These are phyloP conservation scores for Cheilosia impressa DNA, from an alignment of 2,888 invertebrate genomes.

Conservation along the genomic window DNA sequence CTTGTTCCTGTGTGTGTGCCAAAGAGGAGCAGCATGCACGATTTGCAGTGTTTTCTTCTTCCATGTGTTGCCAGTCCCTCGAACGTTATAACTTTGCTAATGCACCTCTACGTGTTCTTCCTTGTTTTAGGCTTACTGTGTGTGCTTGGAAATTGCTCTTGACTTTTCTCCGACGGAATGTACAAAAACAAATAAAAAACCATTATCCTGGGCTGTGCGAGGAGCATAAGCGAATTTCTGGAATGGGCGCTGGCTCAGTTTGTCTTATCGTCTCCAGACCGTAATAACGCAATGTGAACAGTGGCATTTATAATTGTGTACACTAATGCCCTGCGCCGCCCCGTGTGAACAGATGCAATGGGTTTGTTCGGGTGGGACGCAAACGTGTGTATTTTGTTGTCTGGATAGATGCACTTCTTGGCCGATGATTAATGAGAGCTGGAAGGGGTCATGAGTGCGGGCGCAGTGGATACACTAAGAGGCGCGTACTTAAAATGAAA, in stretches of 20 bases:
- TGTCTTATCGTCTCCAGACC: slow-evolving; percentile 30
- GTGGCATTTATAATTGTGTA: slow-evolving; percentile 65
- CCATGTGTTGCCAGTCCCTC: slow-evolving; percentile 14
- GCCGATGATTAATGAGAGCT: slow-evolving; percentile 62
- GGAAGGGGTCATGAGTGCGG: slow-evolving; percentile 34
- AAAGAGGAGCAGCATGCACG: slow-evolving; percentile 44
- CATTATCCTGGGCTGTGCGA: slow-evolving; percentile 53
- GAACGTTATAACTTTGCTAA: slow-evolving; percentile 47
- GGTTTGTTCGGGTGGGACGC: too few species aligned
- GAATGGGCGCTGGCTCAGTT: slow-evolving; percentile 18
- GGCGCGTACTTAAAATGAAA: slow-evolving; percentile 27
- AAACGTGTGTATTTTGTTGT: slow-evolving; percentile 27
- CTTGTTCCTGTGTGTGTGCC: slow-evolving; percentile 38
- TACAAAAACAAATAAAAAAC: slow-evolving; percentile 15
- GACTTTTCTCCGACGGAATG: slow-evolving; percentile 37
- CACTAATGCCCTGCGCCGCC: slow-evolving; percentile 47
- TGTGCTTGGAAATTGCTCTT: slow-evolving; percentile 58
- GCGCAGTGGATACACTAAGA: background rate
- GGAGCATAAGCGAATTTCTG: slow-evolving; percentile 5
- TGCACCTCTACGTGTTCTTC: slow-evolving; percentile 66
- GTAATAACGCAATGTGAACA: slow-evolving; percentile 54
- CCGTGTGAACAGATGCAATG: slow-evolving; percentile 22
- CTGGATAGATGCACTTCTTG: slow-evolving; percentile 49
- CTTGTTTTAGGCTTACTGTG: slow-evolving; percentile 53
- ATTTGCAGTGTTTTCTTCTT: slow-evolving; percentile 44